Conservation (phyloP, 2,888 invertebrate species). For the Mimas tiliae region DNA sequence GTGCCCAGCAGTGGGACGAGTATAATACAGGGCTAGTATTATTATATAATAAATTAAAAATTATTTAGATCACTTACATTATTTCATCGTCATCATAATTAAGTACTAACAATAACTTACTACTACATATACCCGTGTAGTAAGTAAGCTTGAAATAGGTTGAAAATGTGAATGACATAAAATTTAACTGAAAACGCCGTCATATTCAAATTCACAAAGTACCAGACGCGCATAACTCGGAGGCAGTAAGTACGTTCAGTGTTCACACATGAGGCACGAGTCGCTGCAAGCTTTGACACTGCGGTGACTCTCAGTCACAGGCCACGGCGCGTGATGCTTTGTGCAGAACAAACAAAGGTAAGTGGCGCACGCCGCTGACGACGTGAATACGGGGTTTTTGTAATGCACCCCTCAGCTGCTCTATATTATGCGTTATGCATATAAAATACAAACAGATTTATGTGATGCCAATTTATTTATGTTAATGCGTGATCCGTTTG, state of each 20-base stretch:
- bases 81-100: too few species aligned
- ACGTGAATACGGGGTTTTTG: neutral
- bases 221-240: neutral
- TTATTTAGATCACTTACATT: too few species aligned
- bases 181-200: neutral
- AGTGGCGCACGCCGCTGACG: neutral
- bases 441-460: neutral
- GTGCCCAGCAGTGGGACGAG: too few species aligned
- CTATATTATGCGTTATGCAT: neutral
- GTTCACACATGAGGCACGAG: slow-evolving; percentile 15
- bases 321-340: slow-evolving; percentile 7
- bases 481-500: neutral
- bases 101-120: too few species aligned
- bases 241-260: neutral
- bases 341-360: slow-evolving; percentile 10
- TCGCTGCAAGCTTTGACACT: slow-evolving; percentile 9
- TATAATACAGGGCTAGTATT: too few species aligned
- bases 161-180: too few species aligned
- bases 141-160: too few species aligned
- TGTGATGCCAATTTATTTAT: neutral
- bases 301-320: slow-evolving; percentile 1
- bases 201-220: slow-evolving; percentile 4
- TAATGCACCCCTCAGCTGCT: neutral
- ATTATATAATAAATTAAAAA: too few species aligned
- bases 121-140: too few species aligned